A percentile compares a stretch with the other conserved stretches of the same genome.
phyloP scores from a whole-genome alignment of 2,797 vertebrate species.

The Mycteria americana region DNA sequence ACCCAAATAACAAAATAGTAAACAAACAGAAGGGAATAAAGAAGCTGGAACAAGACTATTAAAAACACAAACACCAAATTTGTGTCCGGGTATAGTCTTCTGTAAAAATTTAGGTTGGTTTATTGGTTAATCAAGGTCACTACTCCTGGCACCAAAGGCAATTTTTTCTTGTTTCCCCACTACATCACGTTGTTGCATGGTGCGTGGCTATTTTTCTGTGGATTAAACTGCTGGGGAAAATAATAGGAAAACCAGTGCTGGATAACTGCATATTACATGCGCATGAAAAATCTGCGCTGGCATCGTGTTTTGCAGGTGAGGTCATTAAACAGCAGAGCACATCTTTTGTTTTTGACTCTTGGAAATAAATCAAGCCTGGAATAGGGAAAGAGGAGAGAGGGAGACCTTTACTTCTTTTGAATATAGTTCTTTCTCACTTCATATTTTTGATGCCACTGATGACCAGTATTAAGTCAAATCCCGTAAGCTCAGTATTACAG shows the following conservation, averaged over 20 bases:
- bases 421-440: background rate
- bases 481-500: background rate
- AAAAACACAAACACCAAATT: background rate
- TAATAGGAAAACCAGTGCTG: background rate
- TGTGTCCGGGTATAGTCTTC: background rate
- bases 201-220: background rate
- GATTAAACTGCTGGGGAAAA: background rate
- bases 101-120: background rate
- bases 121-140: background rate
- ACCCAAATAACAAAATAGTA: background rate
- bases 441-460: background rate
- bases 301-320: constrained; percentile 12
- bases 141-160: background rate
- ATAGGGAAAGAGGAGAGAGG: background rate
- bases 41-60: background rate
- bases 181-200: accelerated
- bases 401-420: background rate
- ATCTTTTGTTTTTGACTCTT: background rate
- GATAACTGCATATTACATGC: background rate
- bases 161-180: background rate
- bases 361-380: background rate
- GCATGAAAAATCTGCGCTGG: background rate
- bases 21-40: background rate
- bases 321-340: background rate
- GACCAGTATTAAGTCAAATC: background rate